Base-by-base conservation (phyloP, 1,140 invertebrate genomes). In the Tribolium madens region DNA sequence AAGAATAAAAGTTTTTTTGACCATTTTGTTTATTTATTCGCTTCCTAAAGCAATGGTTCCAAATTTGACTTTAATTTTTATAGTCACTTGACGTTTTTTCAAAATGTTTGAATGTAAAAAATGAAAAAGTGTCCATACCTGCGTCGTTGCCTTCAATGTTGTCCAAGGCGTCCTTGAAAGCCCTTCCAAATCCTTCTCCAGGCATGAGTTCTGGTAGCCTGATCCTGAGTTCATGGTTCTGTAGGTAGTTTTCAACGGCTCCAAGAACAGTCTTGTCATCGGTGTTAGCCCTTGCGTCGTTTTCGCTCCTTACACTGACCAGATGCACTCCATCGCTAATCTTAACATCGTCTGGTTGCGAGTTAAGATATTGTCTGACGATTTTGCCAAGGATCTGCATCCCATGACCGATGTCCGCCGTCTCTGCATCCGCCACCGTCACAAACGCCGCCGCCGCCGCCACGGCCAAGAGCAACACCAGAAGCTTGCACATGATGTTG, bases 171-270 rank as follows among this genome's bases (percentile, higher is more conserved):
- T 80, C 79, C 57, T 84, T 85, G 69, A 86, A 84, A 1, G 83
- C 80, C 42, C 84, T 74, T 46, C 82, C 84, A 31, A 86, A 81
- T 7, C 82, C 82, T 73, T 85, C 84, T 31, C 84, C 82, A 0
- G 84, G 84, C 84, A 90, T 87, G 48, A 94, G 84, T 81, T 90
- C 92, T 0, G 90, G 90, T 50, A 94, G 84, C 76, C 90, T 92
- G 2, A 94, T 89, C 78, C 91, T 88, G 0, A 94, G 81, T 79
- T 94, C 93, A 79, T 93, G 91, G 5, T 87, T 91, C 76, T 91
- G 88, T 1, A 94, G 81, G 79, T 93, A 93, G 70, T 89, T 89
- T 12, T 92, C 86, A 46, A 93, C 82, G 0, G 88, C 87, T 0
- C 87, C 89, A 18, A 92, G 76, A 0, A 88, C 79, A 0, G 87